Conservation (phyloP, 2,113 vertebrate genomes). For the Calidris pygmaea region DNA sequence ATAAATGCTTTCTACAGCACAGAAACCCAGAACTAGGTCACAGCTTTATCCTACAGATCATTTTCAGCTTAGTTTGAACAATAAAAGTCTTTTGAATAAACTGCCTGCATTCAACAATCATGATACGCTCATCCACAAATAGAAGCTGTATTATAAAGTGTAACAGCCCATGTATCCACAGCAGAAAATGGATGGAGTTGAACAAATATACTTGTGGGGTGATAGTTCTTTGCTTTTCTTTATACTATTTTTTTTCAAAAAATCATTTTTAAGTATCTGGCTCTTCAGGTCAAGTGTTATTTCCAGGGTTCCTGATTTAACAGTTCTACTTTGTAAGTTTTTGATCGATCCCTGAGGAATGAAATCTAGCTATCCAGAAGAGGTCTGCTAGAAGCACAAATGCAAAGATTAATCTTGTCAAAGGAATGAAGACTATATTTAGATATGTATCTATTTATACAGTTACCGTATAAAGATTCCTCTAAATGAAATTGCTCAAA, state of each 20-base stretch:
- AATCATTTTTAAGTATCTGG: no score
- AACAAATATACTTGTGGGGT: neutral
- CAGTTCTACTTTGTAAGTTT: neutral
- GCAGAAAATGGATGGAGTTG: neutral
- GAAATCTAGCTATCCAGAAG: neutral
- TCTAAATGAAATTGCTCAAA: neutral
- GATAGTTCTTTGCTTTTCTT: neutral
- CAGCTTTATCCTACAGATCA: conserved; percentile 6
- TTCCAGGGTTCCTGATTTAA: neutral
- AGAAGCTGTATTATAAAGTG: neutral
- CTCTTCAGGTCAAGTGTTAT: neutral
- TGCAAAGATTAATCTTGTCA: neutral
- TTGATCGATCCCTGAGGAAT: neutral
- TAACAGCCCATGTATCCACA: neutral
- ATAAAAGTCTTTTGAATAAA: conserved; percentile 32
- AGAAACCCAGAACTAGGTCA: neutral
- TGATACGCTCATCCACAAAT: neutral
- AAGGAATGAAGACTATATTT: neutral
- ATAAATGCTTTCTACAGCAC: neutral
- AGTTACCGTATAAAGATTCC: neutral
- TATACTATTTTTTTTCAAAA: no score
- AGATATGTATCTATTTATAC: neutral
- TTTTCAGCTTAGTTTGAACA: conserved; percentile 45
- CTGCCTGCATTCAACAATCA: conserved; percentile 3
- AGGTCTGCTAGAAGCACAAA: neutral